phyloP scores from a whole-genome alignment of 2,113 vertebrate genomes.

The Anhinga anhinga region DNA sequence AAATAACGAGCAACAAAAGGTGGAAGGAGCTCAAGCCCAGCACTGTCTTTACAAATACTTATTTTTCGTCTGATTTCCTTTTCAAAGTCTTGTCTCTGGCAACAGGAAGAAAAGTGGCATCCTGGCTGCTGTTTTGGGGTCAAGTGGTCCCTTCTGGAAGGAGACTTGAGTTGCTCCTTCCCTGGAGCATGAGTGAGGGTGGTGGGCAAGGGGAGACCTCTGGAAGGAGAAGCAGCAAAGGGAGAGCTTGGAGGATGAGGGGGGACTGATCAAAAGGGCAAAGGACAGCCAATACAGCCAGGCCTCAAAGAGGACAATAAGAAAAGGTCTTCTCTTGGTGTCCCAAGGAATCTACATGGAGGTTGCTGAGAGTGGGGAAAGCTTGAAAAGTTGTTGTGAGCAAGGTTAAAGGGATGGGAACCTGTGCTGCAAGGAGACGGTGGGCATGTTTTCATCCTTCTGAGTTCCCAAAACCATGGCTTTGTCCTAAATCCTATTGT shows the following conservation, averaged over 20 bases:
- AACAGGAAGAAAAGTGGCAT: neutral
- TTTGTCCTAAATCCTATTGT: neutral
- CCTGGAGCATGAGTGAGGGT: neutral
- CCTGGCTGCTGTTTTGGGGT: neutral
- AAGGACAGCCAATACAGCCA: neutral
- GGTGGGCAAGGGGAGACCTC: neutral
- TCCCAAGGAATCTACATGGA: neutral
- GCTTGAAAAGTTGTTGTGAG: neutral
- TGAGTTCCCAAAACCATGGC: neutral
- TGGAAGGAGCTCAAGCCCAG: neutral
- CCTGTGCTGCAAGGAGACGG: neutral
- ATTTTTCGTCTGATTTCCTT: neutral
- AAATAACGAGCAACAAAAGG: neutral
- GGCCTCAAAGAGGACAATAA: neutral
- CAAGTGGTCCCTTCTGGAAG: neutral
- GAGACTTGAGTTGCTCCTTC: neutral
- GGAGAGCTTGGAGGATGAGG: neutral
- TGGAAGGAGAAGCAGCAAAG: neutral
- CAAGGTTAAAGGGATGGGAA: neutral
- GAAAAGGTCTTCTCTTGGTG: neutral
- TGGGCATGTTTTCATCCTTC: neutral
- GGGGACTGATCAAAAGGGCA: neutral
- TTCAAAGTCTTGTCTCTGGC: neutral
- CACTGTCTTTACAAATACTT: neutral
- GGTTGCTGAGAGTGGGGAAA: neutral